Evolutionary conservation across 1,140 invertebrate genomes (phyloP).

Genomic region (Trichonephila inaurata): DNA sequence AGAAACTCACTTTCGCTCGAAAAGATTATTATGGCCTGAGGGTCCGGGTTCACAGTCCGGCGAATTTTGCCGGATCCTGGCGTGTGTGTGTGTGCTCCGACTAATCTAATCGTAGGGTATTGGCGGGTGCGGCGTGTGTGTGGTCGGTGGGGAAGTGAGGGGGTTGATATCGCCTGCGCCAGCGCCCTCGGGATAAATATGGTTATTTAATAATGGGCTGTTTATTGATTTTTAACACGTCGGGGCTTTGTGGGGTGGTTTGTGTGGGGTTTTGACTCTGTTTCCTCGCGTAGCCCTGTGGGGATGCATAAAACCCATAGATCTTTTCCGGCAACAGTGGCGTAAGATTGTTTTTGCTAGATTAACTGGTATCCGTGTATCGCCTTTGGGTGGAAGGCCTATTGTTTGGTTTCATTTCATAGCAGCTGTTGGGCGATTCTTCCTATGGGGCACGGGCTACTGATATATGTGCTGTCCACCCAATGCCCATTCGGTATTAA

Average conservation of each 20-base stretch:
- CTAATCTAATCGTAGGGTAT: constrained; percentile 58
- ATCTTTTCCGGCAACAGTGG: not conserved
- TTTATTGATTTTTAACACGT: constrained; percentile 74
- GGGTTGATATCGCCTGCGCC: constrained; percentile 19
- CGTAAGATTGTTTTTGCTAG: not conserved
- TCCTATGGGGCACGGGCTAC: no score
- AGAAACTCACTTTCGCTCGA: constrained; percentile 41
- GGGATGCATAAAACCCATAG: no score
- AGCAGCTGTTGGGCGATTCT: no score
- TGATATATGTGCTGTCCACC: no score
- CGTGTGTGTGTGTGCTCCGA: not conserved
- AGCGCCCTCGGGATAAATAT: constrained; percentile 68
- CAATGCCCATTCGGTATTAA: no score
- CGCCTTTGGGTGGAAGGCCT: no score
- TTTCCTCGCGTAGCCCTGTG: no score
- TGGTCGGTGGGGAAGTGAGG: not conserved
- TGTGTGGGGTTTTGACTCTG: not conserved
- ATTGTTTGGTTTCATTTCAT: no score
- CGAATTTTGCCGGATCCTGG: constrained; percentile 34
- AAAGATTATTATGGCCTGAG: constrained; percentile 68
- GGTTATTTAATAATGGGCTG: constrained; percentile 71
- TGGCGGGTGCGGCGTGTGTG: no score
- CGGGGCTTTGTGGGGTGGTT: constrained; percentile 9
- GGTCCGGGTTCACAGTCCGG: constrained; percentile 39
- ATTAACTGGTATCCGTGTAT: no score